phyloP scores from a whole-genome alignment of 2,888 invertebrate species.

The Tetheella fluctuosa region DNA sequence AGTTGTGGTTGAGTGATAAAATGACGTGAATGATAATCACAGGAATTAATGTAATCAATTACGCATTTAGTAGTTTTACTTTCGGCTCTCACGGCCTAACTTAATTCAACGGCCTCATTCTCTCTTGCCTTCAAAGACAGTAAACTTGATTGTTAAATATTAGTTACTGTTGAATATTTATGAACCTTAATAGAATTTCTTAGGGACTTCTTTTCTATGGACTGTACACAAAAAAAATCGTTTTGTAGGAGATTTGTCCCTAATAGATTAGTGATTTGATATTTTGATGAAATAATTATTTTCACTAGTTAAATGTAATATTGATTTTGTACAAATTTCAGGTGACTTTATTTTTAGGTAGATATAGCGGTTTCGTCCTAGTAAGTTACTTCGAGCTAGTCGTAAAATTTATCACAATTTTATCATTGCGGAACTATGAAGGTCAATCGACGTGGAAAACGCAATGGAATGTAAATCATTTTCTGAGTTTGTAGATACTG shows the following conservation, averaged over 20 bases:
- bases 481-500: slow-evolving; percentile 78
- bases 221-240: slow-evolving; percentile 66
- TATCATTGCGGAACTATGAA: slow-evolving; percentile 41
- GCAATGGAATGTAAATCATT: slow-evolving; percentile 59
- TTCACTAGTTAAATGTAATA: slow-evolving; percentile 42
- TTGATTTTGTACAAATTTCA: slow-evolving; percentile 75
- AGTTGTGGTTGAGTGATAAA: slow-evolving; percentile 39
- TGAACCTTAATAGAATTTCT: slow-evolving; percentile 50
- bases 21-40: slow-evolving; percentile 40
- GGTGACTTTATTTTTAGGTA: slow-evolving; percentile 72
- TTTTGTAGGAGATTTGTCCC: slow-evolving; percentile 51
- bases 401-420: slow-evolving; percentile 67
- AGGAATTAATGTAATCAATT: slow-evolving; percentile 40
- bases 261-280: slow-evolving; percentile 43
- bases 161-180: slow-evolving; percentile 56
- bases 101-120: slow-evolving; percentile 65
- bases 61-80: slow-evolving; percentile 68
- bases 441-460: slow-evolving; percentile 51
- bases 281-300: slow-evolving; percentile 47
- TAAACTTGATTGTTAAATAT: slow-evolving; percentile 43
- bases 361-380: slow-evolving; percentile 76
- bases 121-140: slow-evolving; percentile 64
- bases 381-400: slow-evolving; percentile 81
- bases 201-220: slow-evolving; percentile 69
- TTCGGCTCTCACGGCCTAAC: slow-evolving; percentile 63